Base-by-base conservation (phyloP, 2,888 invertebrate species). In the Hydriomena furcata region DNA sequence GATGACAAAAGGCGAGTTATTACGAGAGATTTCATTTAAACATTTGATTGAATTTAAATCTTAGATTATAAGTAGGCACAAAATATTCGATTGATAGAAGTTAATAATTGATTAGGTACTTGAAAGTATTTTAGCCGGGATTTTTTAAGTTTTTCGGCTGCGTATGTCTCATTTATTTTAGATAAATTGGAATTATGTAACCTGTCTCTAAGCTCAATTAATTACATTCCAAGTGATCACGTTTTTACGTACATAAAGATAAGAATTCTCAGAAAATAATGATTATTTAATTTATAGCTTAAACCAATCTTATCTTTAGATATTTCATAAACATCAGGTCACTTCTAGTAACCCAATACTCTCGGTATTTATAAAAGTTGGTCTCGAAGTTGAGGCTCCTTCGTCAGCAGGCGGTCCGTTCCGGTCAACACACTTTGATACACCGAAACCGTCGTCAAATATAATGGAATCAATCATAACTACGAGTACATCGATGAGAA, bases 401-500 rank as follows among this genome's bases (percentile, higher is more conserved):
- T 67, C 60, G 57, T 55, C 87, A 76, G 85, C 85, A 82, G 87
- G 88, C 73, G 88, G 87, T 83, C 85, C 69, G 58, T 62, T 61
- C 78, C 76, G 76, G 80, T 85, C 82, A 83, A 79, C 82, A 83
- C 76, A 81, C 82, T 84, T 83, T 84, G 84, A 82, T 85, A 79
- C 74, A 81, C 84, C 84, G 83, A 82, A 82, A 78, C 77, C 79
- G 77, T 80, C 79, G 75, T 71, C 71, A 69, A 67, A 74, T 81
- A 80, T 82, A 83, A 84, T 84, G 72, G 80, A 88, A 85, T 86
- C 82, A 83, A 88, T 87, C 86, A 86, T 87, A 84, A 82, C 79
- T 77, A 82, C n/a, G n/a, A n/a, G n/a, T n/a, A n/a, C 80, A 78
- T 71, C 73, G 68, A 66, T 58, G 65, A 59, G 65, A 66, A 70